A percentile compares a stretch with the other conserved stretches of the same genome.
These are phyloP conservation scores for Lasiurus borealis DNA, from an alignment of 2,113 vertebrate species.

Conservation along the genomic window DNA sequence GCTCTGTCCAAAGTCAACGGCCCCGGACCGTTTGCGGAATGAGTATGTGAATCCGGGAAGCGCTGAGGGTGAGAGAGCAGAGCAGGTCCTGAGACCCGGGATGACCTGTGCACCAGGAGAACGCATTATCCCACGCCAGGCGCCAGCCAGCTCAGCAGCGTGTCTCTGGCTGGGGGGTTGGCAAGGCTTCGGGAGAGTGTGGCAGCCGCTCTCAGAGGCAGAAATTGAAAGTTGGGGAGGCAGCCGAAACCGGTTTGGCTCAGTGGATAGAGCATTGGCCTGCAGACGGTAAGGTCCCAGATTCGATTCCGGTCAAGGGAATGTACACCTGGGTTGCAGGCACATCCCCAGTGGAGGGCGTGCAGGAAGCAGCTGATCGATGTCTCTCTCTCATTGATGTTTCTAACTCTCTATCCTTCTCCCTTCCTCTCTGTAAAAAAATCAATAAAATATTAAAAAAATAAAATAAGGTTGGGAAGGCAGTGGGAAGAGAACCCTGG, in stretches of 20 bases:
- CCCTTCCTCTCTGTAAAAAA: too few species aligned
- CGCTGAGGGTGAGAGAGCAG: not conserved
- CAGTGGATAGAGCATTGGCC: too few species aligned
- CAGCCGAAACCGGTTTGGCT: too few species aligned
- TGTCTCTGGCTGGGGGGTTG: not conserved
- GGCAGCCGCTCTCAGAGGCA: not conserved
- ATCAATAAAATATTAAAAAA: too few species aligned
- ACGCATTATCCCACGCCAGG: not conserved
- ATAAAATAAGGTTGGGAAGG: not conserved
- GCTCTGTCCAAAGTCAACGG: not conserved
- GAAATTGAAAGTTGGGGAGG: not conserved
- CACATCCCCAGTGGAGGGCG: too few species aligned
- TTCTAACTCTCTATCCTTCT: too few species aligned
- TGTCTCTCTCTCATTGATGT: too few species aligned
- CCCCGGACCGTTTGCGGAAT: not conserved
- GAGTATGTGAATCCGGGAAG: not conserved
- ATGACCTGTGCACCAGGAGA: too few species aligned
- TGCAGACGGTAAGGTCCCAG: too few species aligned
- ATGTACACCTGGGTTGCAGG: too few species aligned
- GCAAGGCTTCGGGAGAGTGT: not conserved
- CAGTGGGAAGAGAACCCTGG: not conserved
- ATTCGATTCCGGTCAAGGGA: too few species aligned
- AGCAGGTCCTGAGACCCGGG: not conserved
- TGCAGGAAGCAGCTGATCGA: too few species aligned
- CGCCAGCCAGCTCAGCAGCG: not conserved